These are phyloP conservation scores for Drosophila nigromelanica DNA, from an alignment of 1,140 invertebrate genomes.

Conservation along the genomic window DNA sequence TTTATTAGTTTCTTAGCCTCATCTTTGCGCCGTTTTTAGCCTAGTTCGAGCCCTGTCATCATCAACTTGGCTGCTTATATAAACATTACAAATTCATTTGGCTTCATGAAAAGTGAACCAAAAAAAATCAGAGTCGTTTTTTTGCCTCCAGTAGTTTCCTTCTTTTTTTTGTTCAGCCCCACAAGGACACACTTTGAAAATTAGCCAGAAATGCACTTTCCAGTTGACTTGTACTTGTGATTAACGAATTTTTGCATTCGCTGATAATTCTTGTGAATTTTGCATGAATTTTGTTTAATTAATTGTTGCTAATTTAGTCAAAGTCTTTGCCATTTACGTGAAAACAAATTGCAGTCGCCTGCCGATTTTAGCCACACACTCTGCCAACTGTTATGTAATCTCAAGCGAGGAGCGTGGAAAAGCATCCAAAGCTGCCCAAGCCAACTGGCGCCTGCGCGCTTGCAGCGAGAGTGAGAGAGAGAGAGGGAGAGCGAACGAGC, in stretches of 20 bases:
- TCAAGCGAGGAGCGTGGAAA: conserved; percentile 62
- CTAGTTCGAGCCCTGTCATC: not conserved
- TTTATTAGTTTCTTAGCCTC: not conserved
- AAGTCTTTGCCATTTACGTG: conserved; percentile 50
- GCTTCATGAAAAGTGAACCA: conserved; percentile 9
- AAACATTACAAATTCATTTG: conserved; percentile 48
- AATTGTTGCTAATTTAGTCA: conserved; percentile 28
- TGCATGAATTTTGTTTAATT: conserved; percentile 37
- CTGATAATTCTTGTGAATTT: conserved; percentile 31
- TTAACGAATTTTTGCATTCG: conserved; percentile 3
- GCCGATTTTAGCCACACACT: conserved; percentile 70
- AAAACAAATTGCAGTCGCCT: conserved; percentile 56
- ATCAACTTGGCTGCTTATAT: conserved; percentile 49
- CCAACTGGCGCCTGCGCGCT: conserved; percentile 48
- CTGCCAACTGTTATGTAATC: conserved; percentile 81
- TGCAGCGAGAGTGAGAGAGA: conserved; percentile 1
- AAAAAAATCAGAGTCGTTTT: conserved; percentile 5
- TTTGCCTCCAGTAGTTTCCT: conserved; percentile 6
- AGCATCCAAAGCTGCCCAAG: conserved; percentile 49
- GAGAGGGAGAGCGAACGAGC: conserved; percentile 2
- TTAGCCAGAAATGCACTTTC: conserved; percentile 4
- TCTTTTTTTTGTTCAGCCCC: conserved; percentile 8
- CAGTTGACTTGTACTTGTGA: not conserved
- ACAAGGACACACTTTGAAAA: conserved; percentile 29
- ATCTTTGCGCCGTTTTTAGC: too few relatives aligned